Percentiles rank a stretch among this genome's conserved stretches.
These are phyloP conservation scores for Petrolisthes cinctipes DNA, from an alignment of 2,888 invertebrate genomes.

Conservation along the genomic window DNA sequence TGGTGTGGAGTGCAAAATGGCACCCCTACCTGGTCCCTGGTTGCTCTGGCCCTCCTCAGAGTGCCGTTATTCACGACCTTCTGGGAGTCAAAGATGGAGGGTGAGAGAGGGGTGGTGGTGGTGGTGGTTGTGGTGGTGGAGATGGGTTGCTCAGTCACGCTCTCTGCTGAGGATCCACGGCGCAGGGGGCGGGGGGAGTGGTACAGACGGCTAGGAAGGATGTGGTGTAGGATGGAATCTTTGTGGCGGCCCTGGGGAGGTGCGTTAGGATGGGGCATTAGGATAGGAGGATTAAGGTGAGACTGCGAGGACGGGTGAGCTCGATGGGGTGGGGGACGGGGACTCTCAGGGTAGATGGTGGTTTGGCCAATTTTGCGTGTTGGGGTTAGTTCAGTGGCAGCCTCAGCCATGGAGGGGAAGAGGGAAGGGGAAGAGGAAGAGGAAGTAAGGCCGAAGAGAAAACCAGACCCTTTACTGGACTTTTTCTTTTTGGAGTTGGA, in stretches of 20 bases:
- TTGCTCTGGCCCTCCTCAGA: slow-evolving; percentile 69
- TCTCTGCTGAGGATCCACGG: slow-evolving; percentile 61
- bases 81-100: slow-evolving; percentile 65
- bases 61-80: slow-evolving; percentile 68
- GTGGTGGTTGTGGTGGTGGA: slow-evolving; percentile 20
- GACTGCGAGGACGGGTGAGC: slow-evolving; percentile 38
- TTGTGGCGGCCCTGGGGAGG: slow-evolving; percentile 48
- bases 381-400: slow-evolving; percentile 54
- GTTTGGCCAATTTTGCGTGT: slow-evolving; percentile 59
- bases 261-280: slow-evolving; percentile 47
- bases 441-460: slow-evolving; percentile 48
- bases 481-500: slow-evolving; percentile 52
- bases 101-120: slow-evolving; percentile 44
- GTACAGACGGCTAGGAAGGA: slow-evolving; percentile 62
- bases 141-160: slow-evolving; percentile 42
- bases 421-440: slow-evolving; percentile 62
- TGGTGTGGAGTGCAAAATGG: slow-evolving; percentile 36
- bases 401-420: slow-evolving; percentile 51
- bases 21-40: slow-evolving; percentile 55
- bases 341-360: slow-evolving; percentile 50
- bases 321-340: slow-evolving; percentile 49
- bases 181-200: slow-evolving; percentile 62
- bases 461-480: slow-evolving; percentile 42
- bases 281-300: slow-evolving; percentile 41
- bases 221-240: slow-evolving; percentile 60